phyloP scores from a whole-genome alignment of 2,113 vertebrate species.

The Chaetops frenatus region DNA sequence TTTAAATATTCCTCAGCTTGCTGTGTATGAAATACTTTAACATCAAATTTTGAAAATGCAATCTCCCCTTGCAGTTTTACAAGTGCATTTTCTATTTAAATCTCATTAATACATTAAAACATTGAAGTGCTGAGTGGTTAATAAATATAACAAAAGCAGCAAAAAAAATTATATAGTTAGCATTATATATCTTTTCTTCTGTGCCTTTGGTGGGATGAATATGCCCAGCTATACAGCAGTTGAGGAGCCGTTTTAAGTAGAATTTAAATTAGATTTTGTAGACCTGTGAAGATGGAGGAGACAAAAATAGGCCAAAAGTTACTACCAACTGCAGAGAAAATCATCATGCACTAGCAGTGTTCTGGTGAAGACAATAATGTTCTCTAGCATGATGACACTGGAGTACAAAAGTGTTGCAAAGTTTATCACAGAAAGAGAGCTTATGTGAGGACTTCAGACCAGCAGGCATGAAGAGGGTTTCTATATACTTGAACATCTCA shows the following conservation, averaged over 20 bases:
- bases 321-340: background rate
- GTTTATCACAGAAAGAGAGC: background rate
- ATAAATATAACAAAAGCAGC: background rate
- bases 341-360: background rate
- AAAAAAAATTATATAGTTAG: background rate
- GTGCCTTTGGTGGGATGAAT: background rate
- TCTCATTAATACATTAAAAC: background rate
- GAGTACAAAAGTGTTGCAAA: background rate
- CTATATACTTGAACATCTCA: background rate
- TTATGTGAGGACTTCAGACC: background rate
- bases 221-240: background rate
- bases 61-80: background rate
- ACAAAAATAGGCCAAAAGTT: background rate
- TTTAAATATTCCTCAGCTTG: background rate
- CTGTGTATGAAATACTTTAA: background rate
- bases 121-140: background rate
- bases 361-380: background rate
- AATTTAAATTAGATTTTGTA: conserved; percentile 7
- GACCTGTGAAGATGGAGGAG: background rate
- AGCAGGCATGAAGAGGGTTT: background rate
- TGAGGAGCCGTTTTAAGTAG: background rate
- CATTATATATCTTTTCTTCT: background rate
- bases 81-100: background rate
- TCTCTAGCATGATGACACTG: background rate
- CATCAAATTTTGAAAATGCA: background rate